Evolutionary conservation across 2,113 vertebrate species (phyloP).

Genomic region (Gallinago paraguaiae): DNA sequence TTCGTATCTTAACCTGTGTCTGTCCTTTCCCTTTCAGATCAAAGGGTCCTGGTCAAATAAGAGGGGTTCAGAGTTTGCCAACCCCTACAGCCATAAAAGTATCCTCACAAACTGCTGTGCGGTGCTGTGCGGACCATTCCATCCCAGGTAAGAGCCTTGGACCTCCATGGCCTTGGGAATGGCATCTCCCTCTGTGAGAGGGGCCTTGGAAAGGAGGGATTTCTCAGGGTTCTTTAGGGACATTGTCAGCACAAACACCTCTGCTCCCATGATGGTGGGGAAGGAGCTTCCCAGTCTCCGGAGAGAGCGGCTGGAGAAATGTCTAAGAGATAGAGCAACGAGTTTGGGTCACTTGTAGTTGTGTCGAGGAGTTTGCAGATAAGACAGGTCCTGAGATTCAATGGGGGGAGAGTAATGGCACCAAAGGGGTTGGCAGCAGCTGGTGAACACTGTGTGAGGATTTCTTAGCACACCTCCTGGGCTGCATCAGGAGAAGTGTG

Average conservation of each 20-base stretch:
- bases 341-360: background rate
- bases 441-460: fast-evolving
- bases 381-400: background rate
- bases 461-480: too few species aligned
- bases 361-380: background rate
- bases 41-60: slow-evolving; percentile 96
- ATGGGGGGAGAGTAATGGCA: fast-evolving
- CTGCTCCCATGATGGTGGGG: fast-evolving
- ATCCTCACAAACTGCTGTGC: slow-evolving; percentile 93
- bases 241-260: background rate
- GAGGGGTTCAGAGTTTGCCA: slow-evolving; percentile 86
- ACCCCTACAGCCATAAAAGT: slow-evolving; percentile 94
- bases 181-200: background rate
- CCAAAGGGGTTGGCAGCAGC: background rate
- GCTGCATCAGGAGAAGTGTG: too few species aligned
- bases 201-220: background rate
- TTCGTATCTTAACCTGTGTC: background rate
- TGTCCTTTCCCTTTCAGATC: slow-evolving; percentile 77
- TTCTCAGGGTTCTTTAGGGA: fast-evolving
- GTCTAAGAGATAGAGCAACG: fast-evolving
- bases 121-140: slow-evolving; percentile 91
- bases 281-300: background rate
- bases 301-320: background rate
- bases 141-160: slow-evolving; percentile 84
- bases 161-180: fast-evolving